Evolutionary conservation across 2,113 vertebrate species (phyloP).

Genomic region (Herpailurus yagouaroundi): DNA sequence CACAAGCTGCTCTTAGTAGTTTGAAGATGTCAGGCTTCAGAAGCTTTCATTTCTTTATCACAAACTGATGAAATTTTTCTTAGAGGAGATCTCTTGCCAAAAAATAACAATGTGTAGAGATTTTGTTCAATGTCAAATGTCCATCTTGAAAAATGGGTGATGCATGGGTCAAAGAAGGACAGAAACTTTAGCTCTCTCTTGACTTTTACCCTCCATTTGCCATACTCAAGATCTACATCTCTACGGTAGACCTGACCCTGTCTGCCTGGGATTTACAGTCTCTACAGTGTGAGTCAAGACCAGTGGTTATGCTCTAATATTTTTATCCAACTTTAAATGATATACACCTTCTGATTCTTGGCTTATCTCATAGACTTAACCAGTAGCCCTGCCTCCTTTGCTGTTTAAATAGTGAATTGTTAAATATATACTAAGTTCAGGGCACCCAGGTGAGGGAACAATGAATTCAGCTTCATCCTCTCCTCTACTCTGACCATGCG

Average conservation of each 20-base stretch:
- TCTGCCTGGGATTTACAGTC: neutral
- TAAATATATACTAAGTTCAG: neutral
- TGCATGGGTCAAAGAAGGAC: neutral
- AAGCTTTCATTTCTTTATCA: neutral
- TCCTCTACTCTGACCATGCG: neutral
- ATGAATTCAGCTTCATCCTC: neutral
- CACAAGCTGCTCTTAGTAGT: neutral
- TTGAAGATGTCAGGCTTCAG: neutral
- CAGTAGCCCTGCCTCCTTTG: neutral
- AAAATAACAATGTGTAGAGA: neutral
- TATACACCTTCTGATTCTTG: neutral
- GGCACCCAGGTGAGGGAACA: neutral
- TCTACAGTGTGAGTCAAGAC: neutral
- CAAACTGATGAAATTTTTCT: neutral
- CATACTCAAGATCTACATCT: neutral
- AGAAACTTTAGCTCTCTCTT: neutral
- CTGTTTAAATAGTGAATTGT: neutral
- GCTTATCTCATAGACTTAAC: neutral
- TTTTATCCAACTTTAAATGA: slow-evolving; percentile 1
- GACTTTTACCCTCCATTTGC: neutral
- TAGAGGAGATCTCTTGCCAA: neutral
- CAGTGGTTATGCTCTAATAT: neutral
- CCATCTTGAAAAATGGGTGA: neutral
- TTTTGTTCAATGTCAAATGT: neutral
- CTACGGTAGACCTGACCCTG: neutral